A percentile compares a stretch with the other conserved stretches of the same genome.
phyloP scores from a whole-genome alignment of 2,113 vertebrate genomes.

The Halichoeres trimaculatus region DNA sequence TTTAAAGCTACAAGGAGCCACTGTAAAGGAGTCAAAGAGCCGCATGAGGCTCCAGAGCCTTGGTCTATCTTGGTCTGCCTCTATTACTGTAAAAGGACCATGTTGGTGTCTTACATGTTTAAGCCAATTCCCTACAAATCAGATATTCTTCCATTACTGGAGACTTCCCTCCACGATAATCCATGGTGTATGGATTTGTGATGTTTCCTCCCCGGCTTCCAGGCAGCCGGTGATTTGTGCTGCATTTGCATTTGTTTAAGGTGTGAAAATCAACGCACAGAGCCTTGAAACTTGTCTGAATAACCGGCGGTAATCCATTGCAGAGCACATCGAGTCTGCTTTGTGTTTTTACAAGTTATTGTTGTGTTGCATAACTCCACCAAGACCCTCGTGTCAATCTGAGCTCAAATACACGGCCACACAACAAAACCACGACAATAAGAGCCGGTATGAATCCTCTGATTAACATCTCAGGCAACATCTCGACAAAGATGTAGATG shows the following conservation, averaged over 20 bases:
- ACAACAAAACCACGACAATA: neutral
- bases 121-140: conserved; percentile 24
- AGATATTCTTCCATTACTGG: conserved; percentile 38
- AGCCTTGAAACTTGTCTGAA: conserved; percentile 26
- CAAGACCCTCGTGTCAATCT: neutral
- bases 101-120: too few species aligned
- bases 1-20: too few species aligned
- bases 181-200: conserved; percentile 41
- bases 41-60: too few species aligned
- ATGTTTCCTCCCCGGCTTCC: neutral
- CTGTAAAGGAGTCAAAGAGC: too few species aligned
- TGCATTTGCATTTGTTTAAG: conserved; percentile 44
- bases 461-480: neutral
- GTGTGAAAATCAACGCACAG: conserved; percentile 20
- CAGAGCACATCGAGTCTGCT: conserved; percentile 1
- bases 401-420: neutral
- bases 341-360: conserved; percentile 8
- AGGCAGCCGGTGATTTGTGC: conserved; percentile 15
- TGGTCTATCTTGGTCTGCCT: too few species aligned
- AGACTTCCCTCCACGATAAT: conserved; percentile 45
- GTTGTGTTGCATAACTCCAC: neutral
- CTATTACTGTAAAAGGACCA: too few species aligned
- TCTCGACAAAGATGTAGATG: neutral
- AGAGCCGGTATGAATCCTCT: neutral
- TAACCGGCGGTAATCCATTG: conserved; percentile 11